Conservation (phyloP, 2,888 invertebrate genomes). For the Drepana falcataria region DNA sequence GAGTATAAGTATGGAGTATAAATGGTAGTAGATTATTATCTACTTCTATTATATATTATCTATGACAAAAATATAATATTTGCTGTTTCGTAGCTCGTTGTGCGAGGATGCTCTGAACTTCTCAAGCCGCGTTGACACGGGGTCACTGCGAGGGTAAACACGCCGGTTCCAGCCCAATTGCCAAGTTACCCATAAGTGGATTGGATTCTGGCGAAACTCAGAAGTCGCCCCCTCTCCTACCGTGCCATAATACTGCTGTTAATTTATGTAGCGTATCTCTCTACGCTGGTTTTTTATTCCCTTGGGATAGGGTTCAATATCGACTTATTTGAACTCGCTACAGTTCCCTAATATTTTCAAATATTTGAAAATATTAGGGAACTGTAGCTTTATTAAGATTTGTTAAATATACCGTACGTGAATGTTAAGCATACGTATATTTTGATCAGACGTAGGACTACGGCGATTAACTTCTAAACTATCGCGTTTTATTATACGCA, state of each 20-base stretch:
- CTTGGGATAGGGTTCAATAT: too few species aligned
- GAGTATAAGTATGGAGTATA: too few species aligned
- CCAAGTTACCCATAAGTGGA: slow-evolving; percentile 61
- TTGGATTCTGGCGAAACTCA: slow-evolving; percentile 46
- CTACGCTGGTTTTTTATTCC: neutral
- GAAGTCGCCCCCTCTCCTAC: slow-evolving; percentile 27
- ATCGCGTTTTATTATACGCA: too few species aligned
- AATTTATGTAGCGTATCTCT: slow-evolving; percentile 10
- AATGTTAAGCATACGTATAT: too few species aligned
- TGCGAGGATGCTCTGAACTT: slow-evolving; percentile 36
- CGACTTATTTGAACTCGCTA: too few species aligned
- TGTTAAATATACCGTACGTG: too few species aligned
- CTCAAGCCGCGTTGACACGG: slow-evolving; percentile 48
- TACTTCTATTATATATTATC: neutral
- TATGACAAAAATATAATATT: neutral
- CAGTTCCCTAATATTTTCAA: too few species aligned
- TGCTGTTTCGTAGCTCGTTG: slow-evolving; percentile 31
- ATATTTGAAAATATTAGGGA: too few species aligned
- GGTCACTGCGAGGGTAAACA: slow-evolving; percentile 59
- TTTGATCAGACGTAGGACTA: too few species aligned
- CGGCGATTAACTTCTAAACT: too few species aligned
- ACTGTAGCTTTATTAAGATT: too few species aligned
- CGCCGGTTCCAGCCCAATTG: slow-evolving; percentile 50
- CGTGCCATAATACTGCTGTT: slow-evolving; percentile 16
- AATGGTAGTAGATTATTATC: too few species aligned